Evolutionary conservation across 2,888 invertebrate genomes (phyloP).

Genomic region (Diplolepis rosae): DNA sequence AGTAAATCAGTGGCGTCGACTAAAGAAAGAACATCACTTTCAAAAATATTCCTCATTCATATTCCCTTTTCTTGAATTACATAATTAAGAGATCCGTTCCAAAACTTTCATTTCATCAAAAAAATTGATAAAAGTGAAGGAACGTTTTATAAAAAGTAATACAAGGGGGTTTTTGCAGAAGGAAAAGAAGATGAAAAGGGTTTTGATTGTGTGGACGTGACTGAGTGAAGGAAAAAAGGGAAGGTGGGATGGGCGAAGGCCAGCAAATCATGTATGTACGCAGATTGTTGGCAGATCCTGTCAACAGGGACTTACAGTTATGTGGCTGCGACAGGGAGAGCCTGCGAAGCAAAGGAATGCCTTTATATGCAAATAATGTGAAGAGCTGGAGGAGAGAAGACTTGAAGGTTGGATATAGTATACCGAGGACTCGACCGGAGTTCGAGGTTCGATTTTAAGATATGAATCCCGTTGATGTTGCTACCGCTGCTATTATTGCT

Average conservation of each 20-base stretch:
- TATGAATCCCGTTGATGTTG: conserved; percentile 61
- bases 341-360: conserved; percentile 69
- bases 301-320: conserved; percentile 72
- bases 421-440: conserved; percentile 42
- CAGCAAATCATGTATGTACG: conserved; percentile 70
- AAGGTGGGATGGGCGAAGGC: conserved; percentile 50
- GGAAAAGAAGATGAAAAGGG: conserved; percentile 30
- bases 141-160: background rate
- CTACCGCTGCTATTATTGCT: conserved; percentile 28
- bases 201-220: background rate
- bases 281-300: conserved; percentile 73
- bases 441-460: conserved; percentile 67
- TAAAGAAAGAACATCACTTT: background rate
- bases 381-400: conserved; percentile 45
- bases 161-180: background rate
- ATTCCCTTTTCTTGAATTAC: background rate
- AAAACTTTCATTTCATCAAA: background rate
- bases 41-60: background rate
- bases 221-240: conserved; percentile 42
- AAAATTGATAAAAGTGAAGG: background rate
- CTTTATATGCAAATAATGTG: conserved; percentile 72
- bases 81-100: background rate
- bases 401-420: conserved; percentile 47
- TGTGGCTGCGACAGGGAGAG: conserved; percentile 65
- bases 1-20: conserved; percentile 1